Base-by-base conservation (phyloP, 1,140 invertebrate genomes). In the Drosophila murphyi region DNA sequence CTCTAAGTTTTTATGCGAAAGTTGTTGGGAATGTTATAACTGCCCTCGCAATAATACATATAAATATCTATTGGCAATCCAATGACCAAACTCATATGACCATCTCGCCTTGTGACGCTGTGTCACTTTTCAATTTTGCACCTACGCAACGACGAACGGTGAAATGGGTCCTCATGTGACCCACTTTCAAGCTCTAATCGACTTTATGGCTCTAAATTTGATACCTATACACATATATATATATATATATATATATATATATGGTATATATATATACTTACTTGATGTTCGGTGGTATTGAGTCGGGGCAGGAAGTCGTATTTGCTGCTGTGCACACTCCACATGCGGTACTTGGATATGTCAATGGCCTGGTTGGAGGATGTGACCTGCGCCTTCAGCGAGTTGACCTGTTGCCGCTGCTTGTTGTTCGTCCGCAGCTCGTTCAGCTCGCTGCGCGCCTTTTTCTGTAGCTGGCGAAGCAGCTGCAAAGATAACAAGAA, bases 91-190 rank as follows among this genome's bases (percentile, higher is more conserved):
- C 78, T 86, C 78, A 85, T 82, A 85, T 85, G 82, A 85, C 59
- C 61, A 78, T 80, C 59, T 47, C 32, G 50, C 57, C 82, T 86
- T 86, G 82, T 86, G 82, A 86, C 72, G 68, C 31, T 51, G 34
- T 7, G 35, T 64, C 20, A 20, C 20, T 20, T 20, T 20, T 20
- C 20, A 20, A 20, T 69, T 83, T 86, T 82, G 82, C 82, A 86
- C 82, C 82, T 85, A 85, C 78, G 82, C 82, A 87, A 73, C 76
- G 60, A 61, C 55, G 65, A 55, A 39, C 50, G 54, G 60, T 60
- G 61, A 76, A 76, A 72, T 71, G 68, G 28, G 7, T 3, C 12
- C 59, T 71, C 68, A 75, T 55, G 72, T 71, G 72, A 62, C 67
- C 65, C 51, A 54, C 2, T 35, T 20, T 20, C 61, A 51, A 61